A percentile compares a stretch with the other conserved stretches of the same genome.
Evolutionary conservation across 1,140 invertebrate species (phyloP).

Genomic region (Procambarus clarkii): DNA sequence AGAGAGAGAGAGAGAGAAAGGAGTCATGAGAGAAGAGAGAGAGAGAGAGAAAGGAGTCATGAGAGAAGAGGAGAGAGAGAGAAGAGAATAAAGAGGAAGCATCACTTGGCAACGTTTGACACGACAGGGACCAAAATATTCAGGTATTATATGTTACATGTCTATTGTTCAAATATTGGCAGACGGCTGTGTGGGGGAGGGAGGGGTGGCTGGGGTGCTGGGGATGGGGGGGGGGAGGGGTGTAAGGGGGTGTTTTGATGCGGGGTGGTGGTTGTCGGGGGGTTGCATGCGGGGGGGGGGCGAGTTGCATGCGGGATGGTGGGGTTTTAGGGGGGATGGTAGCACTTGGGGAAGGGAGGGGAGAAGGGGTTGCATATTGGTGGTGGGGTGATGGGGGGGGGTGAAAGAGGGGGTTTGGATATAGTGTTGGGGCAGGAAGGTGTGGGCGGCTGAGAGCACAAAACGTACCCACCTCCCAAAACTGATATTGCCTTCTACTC

Average conservation of each 20-base stretch:
- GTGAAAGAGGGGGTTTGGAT: too few relatives aligned
- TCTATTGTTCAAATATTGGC: constrained; percentile 13
- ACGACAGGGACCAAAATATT: neutral
- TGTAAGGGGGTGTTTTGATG: too few relatives aligned
- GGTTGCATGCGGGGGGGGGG: too few relatives aligned
- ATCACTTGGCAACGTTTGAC: neutral
- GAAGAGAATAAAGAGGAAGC: neutral
- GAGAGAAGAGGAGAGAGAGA: neutral
- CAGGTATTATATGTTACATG: neutral
- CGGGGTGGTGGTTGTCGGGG: too few relatives aligned
- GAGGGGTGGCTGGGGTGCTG: neutral
- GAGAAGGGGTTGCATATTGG: too few relatives aligned
- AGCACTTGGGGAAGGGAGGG: too few relatives aligned
- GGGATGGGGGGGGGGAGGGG: too few relatives aligned
- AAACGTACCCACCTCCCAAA: neutral
- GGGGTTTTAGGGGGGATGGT: too few relatives aligned
- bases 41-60: neutral
- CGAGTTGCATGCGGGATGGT: too few relatives aligned
- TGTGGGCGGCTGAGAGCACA: neutral
- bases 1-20: too few relatives aligned
- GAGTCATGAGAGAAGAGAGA: neutral
- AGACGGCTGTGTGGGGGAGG: neutral
- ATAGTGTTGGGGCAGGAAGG: too few relatives aligned
- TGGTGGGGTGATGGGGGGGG: too few relatives aligned
- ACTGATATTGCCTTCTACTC: constrained; percentile 8